Conservation (phyloP, 2,113 vertebrate species). For the Platysternon megacephalum region DNA sequence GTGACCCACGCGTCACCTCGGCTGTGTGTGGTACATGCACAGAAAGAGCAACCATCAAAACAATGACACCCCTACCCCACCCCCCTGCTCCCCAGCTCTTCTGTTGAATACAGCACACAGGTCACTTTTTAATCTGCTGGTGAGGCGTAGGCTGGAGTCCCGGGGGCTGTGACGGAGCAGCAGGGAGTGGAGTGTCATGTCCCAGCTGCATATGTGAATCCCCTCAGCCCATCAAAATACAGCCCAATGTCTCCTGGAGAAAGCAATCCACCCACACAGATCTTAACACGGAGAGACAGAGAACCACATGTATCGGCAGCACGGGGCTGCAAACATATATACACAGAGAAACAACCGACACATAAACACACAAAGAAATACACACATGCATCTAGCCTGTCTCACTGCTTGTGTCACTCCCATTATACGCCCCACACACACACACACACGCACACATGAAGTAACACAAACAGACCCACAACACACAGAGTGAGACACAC, state of each 20-base stretch:
- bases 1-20: constrained; percentile 42
- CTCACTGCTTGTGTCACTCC: neutral
- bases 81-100: neutral
- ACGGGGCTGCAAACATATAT: neutral
- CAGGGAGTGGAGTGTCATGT: neutral
- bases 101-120: no score
- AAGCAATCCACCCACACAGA: neutral
- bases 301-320: neutral
- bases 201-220: neutral
- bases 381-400: neutral
- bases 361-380: neutral
- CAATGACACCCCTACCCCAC: neutral
- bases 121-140: neutral
- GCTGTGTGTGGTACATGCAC: neutral
- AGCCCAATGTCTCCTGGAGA: neutral
- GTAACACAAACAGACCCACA: neutral
- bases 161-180: neutral
- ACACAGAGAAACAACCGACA: neutral
- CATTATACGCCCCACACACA: neutral
- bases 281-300: neutral
- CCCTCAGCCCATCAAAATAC: neutral
- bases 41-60: neutral
- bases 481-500: neutral
- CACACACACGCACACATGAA: neutral
- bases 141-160: neutral